Base-by-base conservation (phyloP, 1,140 invertebrate species). In the Drosophila virilis region DNA sequence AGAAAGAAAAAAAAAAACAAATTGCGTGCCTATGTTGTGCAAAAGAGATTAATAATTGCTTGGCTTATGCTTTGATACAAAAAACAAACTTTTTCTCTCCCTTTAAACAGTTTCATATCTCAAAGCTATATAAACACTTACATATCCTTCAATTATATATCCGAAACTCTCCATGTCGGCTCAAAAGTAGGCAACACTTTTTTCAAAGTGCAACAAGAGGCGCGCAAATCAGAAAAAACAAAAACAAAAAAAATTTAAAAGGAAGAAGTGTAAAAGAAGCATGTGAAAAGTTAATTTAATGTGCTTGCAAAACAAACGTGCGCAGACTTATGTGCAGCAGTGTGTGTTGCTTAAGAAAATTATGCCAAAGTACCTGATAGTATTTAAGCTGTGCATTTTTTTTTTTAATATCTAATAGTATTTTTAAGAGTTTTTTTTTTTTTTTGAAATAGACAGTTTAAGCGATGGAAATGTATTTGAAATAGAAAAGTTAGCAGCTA, bases 361-460 rank as follows among this genome's bases (percentile, higher is more conserved):
- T 70, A 89, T 89, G 88, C 88, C 88, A 91, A 91, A 91, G 88
- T 91, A 91, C 88, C 88, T 91, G 88, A 91, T 91, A 91, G 80
- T 89, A 86, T 88, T 86, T 88, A 86, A 88, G 83, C 35, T 62
- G 35, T 66, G 55, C 13, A 42, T 60, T 69, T 54, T 77, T 64
- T 28, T 15, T 10, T 57, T 32, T 59, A 59, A 13, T 17, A 35
- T 12, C 15, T 78, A 67, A 38, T 38, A 15, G 42, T 45, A 61
- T 38, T 33, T 46, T 9, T 74, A 66, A 66, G 65, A 37, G 33
- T 13, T 50, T 77, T 74, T 62, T 61, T 77, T 61, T 22, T 50
- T 62, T 40, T 22, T 50, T 62, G 12, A 10, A 10, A 10, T 40
- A 12, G 13, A 81, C 40, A 42, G 22, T 68, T 28, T 77, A 71